Evolutionary conservation across 1,140 invertebrate genomes (phyloP), one percentile per base, ranked within the genome.

Genomic region (Drosophila orena): DNA sequence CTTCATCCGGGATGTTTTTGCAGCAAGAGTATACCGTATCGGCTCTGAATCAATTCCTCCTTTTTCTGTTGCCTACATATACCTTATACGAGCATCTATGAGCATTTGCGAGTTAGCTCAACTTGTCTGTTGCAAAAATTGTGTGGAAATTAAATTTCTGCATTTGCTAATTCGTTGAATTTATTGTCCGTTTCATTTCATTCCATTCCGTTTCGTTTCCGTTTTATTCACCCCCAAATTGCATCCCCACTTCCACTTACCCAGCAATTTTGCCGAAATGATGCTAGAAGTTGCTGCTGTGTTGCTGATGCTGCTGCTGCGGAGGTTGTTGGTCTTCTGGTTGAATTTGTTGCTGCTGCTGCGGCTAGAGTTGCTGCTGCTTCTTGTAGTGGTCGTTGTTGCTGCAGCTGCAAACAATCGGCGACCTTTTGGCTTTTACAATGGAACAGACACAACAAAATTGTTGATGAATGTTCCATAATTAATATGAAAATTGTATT

Each of bases 401-500:
- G 43, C 54, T 79, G 81, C 61, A 88, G 79, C 83, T 86, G 79
- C 43, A 79, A 83, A 74, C 72, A 71, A 69, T 68, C 81, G 70
- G 65, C 75, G 47, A 61, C 79, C 64, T 83, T 89, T 79, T 88
- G 53, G 79, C 70, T 77, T 83, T 84, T 57, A 53, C 64, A 80
- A 84, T 84, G 77, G 58, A 88, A 88, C 72, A 89, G 89, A 88
- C 77, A 74, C 84, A 88, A 89, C 84, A 77, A 64, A 84, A 77
- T 69, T 76, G 83, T 88, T 89, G 83, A 88, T 89, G 79, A 88
- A 88, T 89, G 80, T 88, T 88, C 84, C 84, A 88, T 88, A 88
- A 89, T 88, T 88, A 88, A 84, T 79, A 57, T 38, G 62, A 76
- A 89, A 62, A 79, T 76, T 38, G 46, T 64, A 76, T 78, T 69